phyloP scores from a whole-genome alignment of 2,797 vertebrate genomes.

The Hephaestus fuliginosus region DNA sequence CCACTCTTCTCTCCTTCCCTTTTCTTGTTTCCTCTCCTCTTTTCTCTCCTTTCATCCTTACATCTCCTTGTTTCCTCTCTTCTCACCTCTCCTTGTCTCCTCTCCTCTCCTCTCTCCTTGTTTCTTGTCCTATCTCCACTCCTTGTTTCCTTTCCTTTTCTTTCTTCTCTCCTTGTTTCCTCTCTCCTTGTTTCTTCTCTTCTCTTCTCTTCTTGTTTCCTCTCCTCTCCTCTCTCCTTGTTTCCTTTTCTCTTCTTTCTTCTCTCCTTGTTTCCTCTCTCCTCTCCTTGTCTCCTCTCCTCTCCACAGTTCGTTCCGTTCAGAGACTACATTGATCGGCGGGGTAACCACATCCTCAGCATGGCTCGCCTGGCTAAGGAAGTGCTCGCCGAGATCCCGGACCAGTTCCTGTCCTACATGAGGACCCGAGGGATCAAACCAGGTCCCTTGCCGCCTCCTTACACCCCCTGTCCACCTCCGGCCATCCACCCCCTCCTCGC shows the following conservation, averaged over 20 bases:
- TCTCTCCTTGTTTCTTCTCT: neutral
- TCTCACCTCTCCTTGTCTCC: neutral
- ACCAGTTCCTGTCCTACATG: constrained; percentile 98
- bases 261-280: neutral
- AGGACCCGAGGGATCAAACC: constrained; percentile 97
- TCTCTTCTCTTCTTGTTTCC: neutral
- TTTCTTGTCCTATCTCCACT: too few species aligned
- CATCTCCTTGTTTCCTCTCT: neutral
- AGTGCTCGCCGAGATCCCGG: constrained; percentile 96
- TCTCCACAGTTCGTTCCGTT: constrained; percentile 94
- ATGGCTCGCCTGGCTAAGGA: constrained; percentile 98
- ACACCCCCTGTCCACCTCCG: constrained; percentile 80
- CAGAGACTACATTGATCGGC: constrained; percentile 95
- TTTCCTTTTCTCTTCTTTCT: neutral
- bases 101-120: too few species aligned
- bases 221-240: neutral
- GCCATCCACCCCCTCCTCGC: constrained; percentile 81
- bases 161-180: neutral
- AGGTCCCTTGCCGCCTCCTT: constrained; percentile 90
- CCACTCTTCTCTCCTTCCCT: neutral
- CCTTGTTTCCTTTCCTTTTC: neutral
- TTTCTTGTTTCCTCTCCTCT: neutral
- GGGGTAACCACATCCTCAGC: constrained; percentile 95
- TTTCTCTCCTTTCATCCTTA: neutral
- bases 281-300: neutral